Evolutionary conservation across 1,140 invertebrate genomes (phyloP).

Genomic region (Nephotettix cincticeps): DNA sequence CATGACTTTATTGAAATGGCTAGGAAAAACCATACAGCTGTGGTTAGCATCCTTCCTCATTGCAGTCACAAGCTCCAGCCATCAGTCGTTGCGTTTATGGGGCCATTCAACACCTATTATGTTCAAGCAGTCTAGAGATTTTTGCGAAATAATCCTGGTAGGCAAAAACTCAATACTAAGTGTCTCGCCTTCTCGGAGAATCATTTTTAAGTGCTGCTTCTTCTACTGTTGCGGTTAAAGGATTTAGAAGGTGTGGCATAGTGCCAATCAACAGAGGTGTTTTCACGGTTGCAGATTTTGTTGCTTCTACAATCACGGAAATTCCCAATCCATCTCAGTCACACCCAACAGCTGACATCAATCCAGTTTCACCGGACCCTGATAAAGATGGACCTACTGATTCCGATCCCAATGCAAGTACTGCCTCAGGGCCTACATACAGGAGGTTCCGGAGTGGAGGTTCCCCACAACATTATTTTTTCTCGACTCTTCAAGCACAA

Average conservation of each 20-base stretch:
- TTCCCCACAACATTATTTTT: neutral
- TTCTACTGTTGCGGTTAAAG: slow-evolving; percentile 39
- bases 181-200: slow-evolving; percentile 42
- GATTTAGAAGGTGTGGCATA: slow-evolving; percentile 40
- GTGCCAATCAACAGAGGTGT: slow-evolving; percentile 40
- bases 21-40: slow-evolving; percentile 36
- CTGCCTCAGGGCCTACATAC: no score
- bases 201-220: slow-evolving; percentile 43
- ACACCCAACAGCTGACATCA: slow-evolving; percentile 11
- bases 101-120: slow-evolving; percentile 42
- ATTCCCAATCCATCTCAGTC: slow-evolving; percentile 45
- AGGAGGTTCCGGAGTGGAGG: neutral
- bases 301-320: slow-evolving; percentile 47
- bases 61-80: slow-evolving; percentile 47
- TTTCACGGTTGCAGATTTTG: slow-evolving; percentile 43
- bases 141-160: slow-evolving; percentile 42
- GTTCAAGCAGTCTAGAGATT: slow-evolving; percentile 38
- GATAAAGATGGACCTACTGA: neutral
- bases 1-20: slow-evolving; percentile 40
- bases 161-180: slow-evolving; percentile 41
- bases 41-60: slow-evolving; percentile 44
- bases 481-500: neutral
- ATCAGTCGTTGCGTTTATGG: slow-evolving; percentile 48
- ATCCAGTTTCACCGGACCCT: neutral
- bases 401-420: neutral